Evolutionary conservation across 2,888 invertebrate genomes (phyloP), one percentile per base, ranked within the genome.

Genomic region (Lasioglossum leucozonium): DNA sequence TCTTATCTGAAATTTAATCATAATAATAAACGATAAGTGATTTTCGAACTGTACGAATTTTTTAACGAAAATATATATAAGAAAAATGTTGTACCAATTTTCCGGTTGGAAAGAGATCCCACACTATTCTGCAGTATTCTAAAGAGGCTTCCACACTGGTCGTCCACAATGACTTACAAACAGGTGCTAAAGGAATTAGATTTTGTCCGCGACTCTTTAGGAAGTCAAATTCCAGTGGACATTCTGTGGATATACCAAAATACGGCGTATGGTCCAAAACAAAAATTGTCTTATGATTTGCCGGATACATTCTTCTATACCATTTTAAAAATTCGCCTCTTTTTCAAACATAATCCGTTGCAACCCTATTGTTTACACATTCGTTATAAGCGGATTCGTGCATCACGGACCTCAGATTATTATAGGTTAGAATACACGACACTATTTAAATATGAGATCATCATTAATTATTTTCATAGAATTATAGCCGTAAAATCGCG

Each of bases 91-190:
- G 94, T 96, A 98, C 98, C 95, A 98, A 95, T 96, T 98, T 98
- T 84, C 97, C 98, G 83, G 97, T 96, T 0, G 99, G 99, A 96
- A 98, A 99, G n/a, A 99, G 96, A 95, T 99, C 99, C 98, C 98
- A 99, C 0, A 99, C 98, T 90, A 99, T 98, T 40, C 99, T 97
- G 92, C 99, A 98, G 94, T 99, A 99, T 95, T 99, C 99, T 83
- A 99, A 97, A 0, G 98, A 97, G 1, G 98, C 98, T 96, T 99
- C 99, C 0, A 99, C 98, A 89, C 98, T 98, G 93, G 98, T 99
- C 0, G 99, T 99, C 99, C 99, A 99, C 78, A 99, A 95, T 0
- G 98, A 98, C 95, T 99, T 99, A 86, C 97, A 97, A 85, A 99
- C 97, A 1, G 98, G 98, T 10, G 97, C 97, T 69, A 98, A 95